phyloP scores from a whole-genome alignment of 2,888 invertebrate genomes.

The Orthosia gothica region DNA sequence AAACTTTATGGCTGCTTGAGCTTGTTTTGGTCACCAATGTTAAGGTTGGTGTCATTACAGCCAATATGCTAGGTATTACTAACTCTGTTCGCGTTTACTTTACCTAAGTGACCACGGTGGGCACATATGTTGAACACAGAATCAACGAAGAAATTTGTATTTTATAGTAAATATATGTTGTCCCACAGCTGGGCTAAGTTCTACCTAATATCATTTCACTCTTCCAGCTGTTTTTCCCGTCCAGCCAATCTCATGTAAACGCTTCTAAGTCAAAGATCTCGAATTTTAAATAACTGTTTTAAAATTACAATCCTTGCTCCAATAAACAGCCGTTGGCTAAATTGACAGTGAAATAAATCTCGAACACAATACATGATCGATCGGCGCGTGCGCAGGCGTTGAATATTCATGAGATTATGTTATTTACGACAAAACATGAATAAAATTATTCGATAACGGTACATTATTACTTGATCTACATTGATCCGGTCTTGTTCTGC shows the following conservation, averaged over 20 bases:
- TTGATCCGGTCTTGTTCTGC: constrained; percentile 50
- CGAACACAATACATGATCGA: constrained; percentile 52
- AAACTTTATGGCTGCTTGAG: not conserved
- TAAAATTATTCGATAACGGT: constrained; percentile 55
- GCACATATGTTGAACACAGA: not conserved
- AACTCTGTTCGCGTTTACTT: no score
- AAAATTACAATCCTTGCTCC: constrained; percentile 22
- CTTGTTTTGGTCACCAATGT: not conserved
- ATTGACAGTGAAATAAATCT: constrained; percentile 58
- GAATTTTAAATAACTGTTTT: constrained; percentile 6
- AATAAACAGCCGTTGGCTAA: constrained; percentile 38
- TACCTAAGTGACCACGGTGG: no score
- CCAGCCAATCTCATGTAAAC: no score
- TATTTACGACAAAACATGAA: constrained; percentile 59
- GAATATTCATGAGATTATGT: constrained; percentile 59
- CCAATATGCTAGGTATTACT: no score
- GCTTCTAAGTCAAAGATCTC: no score
- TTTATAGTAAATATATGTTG: no score
- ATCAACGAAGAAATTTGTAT: not conserved
- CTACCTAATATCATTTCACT: no score
- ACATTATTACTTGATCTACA: constrained; percentile 52
- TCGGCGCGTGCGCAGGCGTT: constrained; percentile 32
- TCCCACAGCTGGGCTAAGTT: no score
- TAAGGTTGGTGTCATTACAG: no score
- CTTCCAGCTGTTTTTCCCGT: no score